phyloP scores from a whole-genome alignment of 2,797 vertebrate species.

The Sebastes glaucus region DNA sequence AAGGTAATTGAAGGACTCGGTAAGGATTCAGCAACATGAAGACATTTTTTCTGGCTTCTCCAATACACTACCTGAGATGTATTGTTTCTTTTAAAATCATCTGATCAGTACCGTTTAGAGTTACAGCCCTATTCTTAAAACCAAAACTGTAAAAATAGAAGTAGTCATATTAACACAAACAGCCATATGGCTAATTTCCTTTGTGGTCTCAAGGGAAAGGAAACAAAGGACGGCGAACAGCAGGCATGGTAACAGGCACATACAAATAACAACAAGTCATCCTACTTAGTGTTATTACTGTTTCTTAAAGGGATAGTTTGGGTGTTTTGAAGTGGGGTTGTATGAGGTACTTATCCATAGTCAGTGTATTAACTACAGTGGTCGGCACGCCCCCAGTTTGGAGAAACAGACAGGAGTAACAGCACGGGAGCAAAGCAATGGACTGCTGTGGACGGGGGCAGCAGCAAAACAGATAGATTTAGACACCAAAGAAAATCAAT shows the following conservation, averaged over 20 bases:
- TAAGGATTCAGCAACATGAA: neutral
- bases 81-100: neutral
- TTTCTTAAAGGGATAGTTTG: neutral
- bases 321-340: neutral
- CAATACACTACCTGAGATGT: neutral
- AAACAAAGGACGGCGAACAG: slow-evolving; percentile 5
- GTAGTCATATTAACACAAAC: neutral
- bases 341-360: neutral
- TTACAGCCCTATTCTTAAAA: neutral
- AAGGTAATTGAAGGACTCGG: neutral
- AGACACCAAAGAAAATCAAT: neutral
- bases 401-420: neutral
- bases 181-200: slow-evolving; percentile 17
- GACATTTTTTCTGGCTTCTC: neutral
- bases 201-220: slow-evolving; percentile 7
- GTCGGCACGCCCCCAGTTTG: neutral
- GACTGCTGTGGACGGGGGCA: neutral
- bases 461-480: neutral
- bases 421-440: neutral
- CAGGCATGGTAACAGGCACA: neutral
- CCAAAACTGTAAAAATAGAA: slow-evolving; percentile 1
- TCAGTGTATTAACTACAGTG: no score
- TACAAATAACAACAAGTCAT: neutral
- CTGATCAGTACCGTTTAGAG: neutral
- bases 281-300: neutral